These are phyloP conservation scores for Micropoecilia bifurca DNA, from an alignment of 2,797 vertebrate genomes.

Conservation along the genomic window DNA sequence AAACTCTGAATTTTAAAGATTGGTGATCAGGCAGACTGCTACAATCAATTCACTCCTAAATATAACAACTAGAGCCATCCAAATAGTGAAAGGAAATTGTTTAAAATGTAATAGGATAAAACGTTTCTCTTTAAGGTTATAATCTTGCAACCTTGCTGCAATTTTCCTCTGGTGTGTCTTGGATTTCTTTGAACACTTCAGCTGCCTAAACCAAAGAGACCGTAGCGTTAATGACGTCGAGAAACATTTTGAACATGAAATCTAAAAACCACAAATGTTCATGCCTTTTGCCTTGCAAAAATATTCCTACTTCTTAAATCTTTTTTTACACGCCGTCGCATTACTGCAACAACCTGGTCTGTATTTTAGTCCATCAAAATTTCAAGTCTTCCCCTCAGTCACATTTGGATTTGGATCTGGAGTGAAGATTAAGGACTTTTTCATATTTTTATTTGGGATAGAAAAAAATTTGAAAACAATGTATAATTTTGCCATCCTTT, in stretches of 20 bases:
- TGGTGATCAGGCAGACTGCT: background rate
- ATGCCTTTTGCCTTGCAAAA: background rate
- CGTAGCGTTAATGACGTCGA: constrained; percentile 9
- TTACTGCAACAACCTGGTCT: background rate
- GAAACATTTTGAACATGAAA: constrained; percentile 35
- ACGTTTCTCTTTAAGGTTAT: background rate
- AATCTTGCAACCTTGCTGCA: background rate
- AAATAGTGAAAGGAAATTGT: background rate
- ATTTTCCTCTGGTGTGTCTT: background rate
- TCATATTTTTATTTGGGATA: background rate
- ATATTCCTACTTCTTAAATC: background rate
- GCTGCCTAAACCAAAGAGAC: constrained; percentile 5
- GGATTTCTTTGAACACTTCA: background rate
- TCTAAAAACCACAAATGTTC: constrained; percentile 22
- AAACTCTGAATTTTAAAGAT: background rate
- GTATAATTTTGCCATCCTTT: background rate
- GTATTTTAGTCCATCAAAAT: background rate
- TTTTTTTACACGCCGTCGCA: background rate
- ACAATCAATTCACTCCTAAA: background rate
- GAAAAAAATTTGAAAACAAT: background rate
- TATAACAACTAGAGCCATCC: background rate
- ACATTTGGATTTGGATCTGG: background rate
- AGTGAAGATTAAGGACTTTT: background rate
- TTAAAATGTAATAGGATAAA: background rate
- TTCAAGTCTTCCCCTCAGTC: background rate